phyloP scores from a whole-genome alignment of 2,888 invertebrate genomes.

The Cerceris rybyensis region DNA sequence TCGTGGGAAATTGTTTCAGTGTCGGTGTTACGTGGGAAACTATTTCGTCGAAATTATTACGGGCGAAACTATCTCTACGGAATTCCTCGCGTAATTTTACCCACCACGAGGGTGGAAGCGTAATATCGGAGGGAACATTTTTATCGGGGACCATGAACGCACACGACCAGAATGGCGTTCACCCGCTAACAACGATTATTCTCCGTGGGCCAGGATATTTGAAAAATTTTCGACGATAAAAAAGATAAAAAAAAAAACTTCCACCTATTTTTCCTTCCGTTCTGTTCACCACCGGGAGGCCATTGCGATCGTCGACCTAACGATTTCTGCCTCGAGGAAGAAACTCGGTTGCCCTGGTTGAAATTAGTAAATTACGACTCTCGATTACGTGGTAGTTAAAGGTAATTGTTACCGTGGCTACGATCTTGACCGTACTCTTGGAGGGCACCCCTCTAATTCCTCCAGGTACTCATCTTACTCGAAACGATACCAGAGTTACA shows the following conservation, averaged over 20 bases:
- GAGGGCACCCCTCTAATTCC: constrained; percentile 1
- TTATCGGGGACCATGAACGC: not conserved
- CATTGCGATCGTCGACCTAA: not conserved
- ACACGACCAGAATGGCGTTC: too few species aligned
- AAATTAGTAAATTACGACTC: constrained; percentile 43
- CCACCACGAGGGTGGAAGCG: constrained; percentile 1
- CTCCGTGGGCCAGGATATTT: too few species aligned
- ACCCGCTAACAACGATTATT: too few species aligned
- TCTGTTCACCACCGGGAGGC: too few species aligned
- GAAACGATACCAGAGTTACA: constrained; percentile 29
- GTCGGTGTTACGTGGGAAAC: not conserved
- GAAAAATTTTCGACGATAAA: too few species aligned
- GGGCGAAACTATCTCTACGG: constrained; percentile 9
- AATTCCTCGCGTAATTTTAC: constrained; percentile 7
- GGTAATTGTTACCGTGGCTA: constrained; percentile 47
- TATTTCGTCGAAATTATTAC: not conserved
- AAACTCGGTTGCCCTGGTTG: constrained; percentile 7
- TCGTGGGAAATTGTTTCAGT: constrained; percentile 19
- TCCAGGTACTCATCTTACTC: constrained; percentile 25
- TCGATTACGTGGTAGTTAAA: constrained; percentile 46
- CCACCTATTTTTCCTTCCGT: too few species aligned
- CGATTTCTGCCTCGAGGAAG: not conserved
- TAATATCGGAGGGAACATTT: not conserved
- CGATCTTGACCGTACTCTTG: constrained; percentile 57
- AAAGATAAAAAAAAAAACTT: too few species aligned